Percentiles rank a stretch among this genome's conserved stretches.
These are phyloP conservation scores for Monopterus albus DNA, from an alignment of 2,113 vertebrate species.

Conservation along the genomic window DNA sequence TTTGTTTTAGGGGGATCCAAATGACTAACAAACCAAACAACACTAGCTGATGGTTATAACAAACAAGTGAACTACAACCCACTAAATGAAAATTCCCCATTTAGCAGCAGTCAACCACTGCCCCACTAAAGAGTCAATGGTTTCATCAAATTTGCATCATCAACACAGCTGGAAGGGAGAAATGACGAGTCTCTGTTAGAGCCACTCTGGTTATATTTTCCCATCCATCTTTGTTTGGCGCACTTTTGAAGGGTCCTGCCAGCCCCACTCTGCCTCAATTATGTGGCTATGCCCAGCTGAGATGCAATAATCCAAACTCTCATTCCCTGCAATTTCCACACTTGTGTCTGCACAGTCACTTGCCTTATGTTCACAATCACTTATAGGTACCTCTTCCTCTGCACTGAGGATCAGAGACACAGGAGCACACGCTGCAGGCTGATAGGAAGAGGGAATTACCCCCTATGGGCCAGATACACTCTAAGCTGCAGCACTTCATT, in stretches of 20 bases:
- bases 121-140: conserved; percentile 54
- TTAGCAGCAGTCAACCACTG: conserved; percentile 50
- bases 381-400: conserved; percentile 75
- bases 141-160: conserved; percentile 75
- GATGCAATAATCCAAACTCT: conserved; percentile 84
- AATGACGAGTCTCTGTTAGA: conserved; percentile 75
- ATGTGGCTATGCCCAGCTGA: conserved; percentile 81
- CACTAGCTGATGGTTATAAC: conserved; percentile 31
- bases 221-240: conserved; percentile 73
- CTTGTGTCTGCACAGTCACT: conserved; percentile 78
- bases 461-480: conserved; percentile 18
- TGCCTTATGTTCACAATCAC: conserved; percentile 80
- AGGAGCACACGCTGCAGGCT: conserved; percentile 56
- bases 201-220: conserved; percentile 73
- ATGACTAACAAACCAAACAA: conserved; percentile 21
- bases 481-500: conserved; percentile 11
- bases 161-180: conserved; percentile 74
- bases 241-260: conserved; percentile 76
- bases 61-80: conserved; percentile 37
- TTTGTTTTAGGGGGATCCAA: conserved; percentile 6
- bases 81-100: conserved; percentile 56
- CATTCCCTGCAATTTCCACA: conserved; percentile 85
- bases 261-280: conserved; percentile 78
- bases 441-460: conserved; percentile 67
- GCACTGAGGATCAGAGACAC: conserved; percentile 75